Base-by-base conservation (phyloP, 2,113 vertebrate species). In the Montifringilla adamsi region DNA sequence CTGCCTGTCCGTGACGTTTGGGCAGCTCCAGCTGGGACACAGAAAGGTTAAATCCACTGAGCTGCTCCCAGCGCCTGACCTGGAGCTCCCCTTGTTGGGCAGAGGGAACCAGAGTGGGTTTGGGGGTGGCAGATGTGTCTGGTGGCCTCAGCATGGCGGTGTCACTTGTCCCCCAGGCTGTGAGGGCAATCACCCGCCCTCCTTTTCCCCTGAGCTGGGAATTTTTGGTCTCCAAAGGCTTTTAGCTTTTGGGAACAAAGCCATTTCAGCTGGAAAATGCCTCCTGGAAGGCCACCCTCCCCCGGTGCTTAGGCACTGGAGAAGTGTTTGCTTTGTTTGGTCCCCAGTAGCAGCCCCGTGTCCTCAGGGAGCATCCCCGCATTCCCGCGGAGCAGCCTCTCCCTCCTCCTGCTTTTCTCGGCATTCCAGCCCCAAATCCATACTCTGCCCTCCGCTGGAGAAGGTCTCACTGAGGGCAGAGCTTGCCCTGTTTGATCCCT, bases 61-160 rank as follows among this genome's bases (percentile, higher is more conserved):
- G 50, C 3, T 5, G 77, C 19, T 66, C 21, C 14, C 28, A 2
- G 26, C 33, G 74, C 53, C 64, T 6, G 46, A 5, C 21, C 46
- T 21, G 39, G 31, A 5, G 28, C 35, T 68, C 5, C 35, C 28
- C 35, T 15, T 4, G 7, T 2, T 5, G 0, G 44, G 28, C 37
- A 63, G 41, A 37, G 7, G n/a, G 49, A 26, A 4, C 3, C 2
- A 1, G 55, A 9, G 43, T 0, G 5, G 10, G 0, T 64, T 44
- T 63, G 43, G 70, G 39, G 63, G 28, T 13, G 28, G 4, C 14
- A 13, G 70, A 4, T 11, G 11, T 16, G 17, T 7, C 1, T 62
- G 17, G 28, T 14, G 84, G 24, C 66, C 3, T 2, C 75, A 13
- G 70, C n/a, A 1, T 2, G 0, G 0, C 0, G 0, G 19, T 41